Conservation (phyloP, 2,797 vertebrate species). For the Carcharodon carcharias region DNA sequence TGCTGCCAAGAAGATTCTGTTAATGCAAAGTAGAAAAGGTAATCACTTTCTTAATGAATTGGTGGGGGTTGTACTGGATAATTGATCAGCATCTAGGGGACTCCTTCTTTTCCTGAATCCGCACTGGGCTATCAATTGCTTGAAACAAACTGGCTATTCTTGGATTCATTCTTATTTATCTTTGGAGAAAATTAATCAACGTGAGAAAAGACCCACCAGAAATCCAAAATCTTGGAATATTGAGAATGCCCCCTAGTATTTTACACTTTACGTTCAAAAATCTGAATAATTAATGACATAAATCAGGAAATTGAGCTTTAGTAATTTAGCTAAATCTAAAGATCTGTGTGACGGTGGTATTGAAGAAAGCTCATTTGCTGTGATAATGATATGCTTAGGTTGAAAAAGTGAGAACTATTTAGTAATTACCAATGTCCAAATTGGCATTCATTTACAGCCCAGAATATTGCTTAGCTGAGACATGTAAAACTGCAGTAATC, state of each 20-base stretch:
- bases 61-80: neutral
- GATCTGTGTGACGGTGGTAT: neutral
- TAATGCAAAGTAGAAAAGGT: neutral
- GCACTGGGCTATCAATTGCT: neutral
- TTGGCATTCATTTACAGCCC: neutral
- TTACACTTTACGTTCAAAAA: neutral
- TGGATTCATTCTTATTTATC: neutral
- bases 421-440: neutral
- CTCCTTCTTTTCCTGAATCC: neutral
- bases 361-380: neutral
- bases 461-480: neutral
- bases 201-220: neutral
- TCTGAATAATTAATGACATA: neutral
- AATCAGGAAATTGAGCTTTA: neutral
- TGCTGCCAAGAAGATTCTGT: neutral
- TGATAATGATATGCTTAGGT: neutral
- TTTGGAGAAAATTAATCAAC: neutral
- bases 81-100: neutral
- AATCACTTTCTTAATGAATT: neutral
- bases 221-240: neutral
- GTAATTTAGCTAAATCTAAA: neutral
- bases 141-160: neutral
- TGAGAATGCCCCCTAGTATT: neutral
- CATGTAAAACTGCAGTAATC: neutral
- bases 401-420: neutral